phyloP scores from a whole-genome alignment of 2,888 invertebrate genomes.

The Lasioglossum lativentre region DNA sequence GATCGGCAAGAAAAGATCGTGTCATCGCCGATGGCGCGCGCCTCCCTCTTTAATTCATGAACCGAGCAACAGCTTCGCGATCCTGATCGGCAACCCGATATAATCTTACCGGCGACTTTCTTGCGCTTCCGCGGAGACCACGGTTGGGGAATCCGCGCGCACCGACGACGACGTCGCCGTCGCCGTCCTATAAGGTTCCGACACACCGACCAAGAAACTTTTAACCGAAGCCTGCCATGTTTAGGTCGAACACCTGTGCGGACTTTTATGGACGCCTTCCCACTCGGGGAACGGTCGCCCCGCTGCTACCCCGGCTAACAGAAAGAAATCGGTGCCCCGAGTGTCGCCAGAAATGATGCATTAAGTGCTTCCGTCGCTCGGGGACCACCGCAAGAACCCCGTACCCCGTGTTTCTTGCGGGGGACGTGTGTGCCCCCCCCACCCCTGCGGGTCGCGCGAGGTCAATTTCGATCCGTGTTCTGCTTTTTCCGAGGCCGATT shows the following conservation, averaged over 20 bases:
- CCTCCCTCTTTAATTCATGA: constrained; percentile 81
- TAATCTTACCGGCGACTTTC: constrained; percentile 60
- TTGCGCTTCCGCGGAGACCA: constrained; percentile 38
- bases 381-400: not conserved
- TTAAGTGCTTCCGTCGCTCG: constrained; percentile 55
- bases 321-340: constrained; percentile 55
- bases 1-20: constrained; percentile 70
- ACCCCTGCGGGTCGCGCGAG: not conserved
- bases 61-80: constrained; percentile 33
- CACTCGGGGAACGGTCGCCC: constrained; percentile 34
- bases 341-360: constrained; percentile 65
- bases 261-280: constrained; percentile 72
- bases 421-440: not conserved
- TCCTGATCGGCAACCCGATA: constrained; percentile 38
- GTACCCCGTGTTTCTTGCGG: not conserved
- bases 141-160: constrained; percentile 55
- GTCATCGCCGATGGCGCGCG: constrained; percentile 75
- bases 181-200: constrained; percentile 71
- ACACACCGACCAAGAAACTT: constrained; percentile 67
- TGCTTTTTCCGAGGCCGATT: not conserved
- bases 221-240: constrained; percentile 76
- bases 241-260: constrained; percentile 79
- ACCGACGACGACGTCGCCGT: no score
- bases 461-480: not conserved
- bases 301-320: constrained; percentile 16